phyloP scores from a whole-genome alignment of 2,888 invertebrate genomes.

The Scelioninae gen. 1 region DNA sequence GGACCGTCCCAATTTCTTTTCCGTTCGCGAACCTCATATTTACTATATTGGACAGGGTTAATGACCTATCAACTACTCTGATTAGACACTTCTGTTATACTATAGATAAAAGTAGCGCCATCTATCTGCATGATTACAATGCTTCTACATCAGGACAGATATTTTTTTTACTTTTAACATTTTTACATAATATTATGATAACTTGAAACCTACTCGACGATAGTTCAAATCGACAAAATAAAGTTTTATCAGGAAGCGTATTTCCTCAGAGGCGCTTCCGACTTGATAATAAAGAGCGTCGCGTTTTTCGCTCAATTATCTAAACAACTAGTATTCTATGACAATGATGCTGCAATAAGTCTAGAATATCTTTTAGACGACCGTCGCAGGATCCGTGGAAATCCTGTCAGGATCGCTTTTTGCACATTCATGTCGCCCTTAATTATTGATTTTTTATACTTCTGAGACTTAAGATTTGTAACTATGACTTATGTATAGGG shows the following conservation, averaged over 20 bases:
- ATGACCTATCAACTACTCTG: too few species aligned
- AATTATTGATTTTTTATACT: constrained; percentile 39
- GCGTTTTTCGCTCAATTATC: constrained; percentile 5
- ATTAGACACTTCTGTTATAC: not conserved
- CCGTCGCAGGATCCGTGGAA: not conserved
- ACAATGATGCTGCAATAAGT: too few species aligned
- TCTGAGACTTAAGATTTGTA: constrained; percentile 46
- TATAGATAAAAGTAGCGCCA: not conserved
- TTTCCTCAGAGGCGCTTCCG: constrained; percentile 30
- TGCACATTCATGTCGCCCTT: constrained; percentile 3
- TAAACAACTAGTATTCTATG: not conserved
- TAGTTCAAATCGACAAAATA: not conserved
- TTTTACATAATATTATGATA: not conserved
- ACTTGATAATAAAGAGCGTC: constrained; percentile 20
- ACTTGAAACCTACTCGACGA: constrained; percentile 13
- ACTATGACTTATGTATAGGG: constrained; percentile 67
- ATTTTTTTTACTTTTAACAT: not conserved
- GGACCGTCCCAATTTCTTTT: constrained; percentile 12
- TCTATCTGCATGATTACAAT: not conserved
- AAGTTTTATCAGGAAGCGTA: not conserved
- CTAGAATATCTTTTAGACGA: not conserved
- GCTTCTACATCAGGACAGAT: not conserved
- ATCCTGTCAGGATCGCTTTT: constrained; percentile 12
- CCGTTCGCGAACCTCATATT: not conserved
- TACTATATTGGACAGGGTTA: too few species aligned